Base-by-base conservation (phyloP, 2,888 invertebrate genomes). In the Tenthredo amoena region DNA sequence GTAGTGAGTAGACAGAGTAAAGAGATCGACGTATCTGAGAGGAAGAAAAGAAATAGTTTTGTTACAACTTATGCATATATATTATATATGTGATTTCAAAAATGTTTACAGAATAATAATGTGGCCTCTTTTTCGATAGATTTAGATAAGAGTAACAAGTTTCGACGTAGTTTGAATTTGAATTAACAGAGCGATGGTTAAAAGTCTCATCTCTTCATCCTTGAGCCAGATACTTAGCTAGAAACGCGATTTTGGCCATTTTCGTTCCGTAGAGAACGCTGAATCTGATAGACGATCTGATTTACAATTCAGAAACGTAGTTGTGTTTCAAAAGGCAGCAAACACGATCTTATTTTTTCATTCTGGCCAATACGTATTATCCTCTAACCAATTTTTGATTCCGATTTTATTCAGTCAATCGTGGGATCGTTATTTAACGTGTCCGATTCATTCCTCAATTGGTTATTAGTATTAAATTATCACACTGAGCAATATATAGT, bases 1-100 rank as follows among this genome's bases (percentile, higher is more conserved):
- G 77, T 95, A 96, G 88, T 96, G 95, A 0, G 97, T 97, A 89
- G 96, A 95, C 76, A 97, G 94, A 89, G 96, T 95, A 94, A 97
- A 96, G 81, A 96, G 92, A 89, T 96, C 96, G 68, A 95, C 95
- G 87, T 95, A 95, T 92, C 94, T 94, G 90, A 34, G 74, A 82
- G 62, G 43, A 65, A 68, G 12, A 26, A 72, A 62, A 86, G 26
- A 50, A 50, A 72, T 10, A 9, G 21, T 65, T 34, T 31, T 3
- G 34, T 9, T 15, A 55, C 10, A 21, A 21, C 10, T 26, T 26
- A 26, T 26, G 1, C 6, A 10, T 62, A 21, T 26, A 2, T 2
- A 55, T 1, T 1, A n/a, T 55, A 55, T 26, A 15, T 26, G 0
- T 2, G 26, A 6, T n/a, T 62, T 62, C n/a, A 62, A 26, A 26